Conservation (phyloP, 2,888 invertebrate species). For the Pelosia muscerda region DNA sequence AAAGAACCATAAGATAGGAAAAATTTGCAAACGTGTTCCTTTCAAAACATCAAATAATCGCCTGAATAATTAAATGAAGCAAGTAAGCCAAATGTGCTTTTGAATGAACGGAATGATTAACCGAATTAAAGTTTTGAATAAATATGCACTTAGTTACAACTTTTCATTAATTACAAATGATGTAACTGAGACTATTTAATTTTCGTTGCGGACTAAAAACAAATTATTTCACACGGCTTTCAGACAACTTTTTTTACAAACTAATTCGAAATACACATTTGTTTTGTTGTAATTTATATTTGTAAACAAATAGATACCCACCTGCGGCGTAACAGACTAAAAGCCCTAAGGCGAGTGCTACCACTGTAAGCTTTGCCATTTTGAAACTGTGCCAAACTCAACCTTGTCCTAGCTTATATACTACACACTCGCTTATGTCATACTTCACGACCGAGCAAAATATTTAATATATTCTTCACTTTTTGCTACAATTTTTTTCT, state of each 20-base stretch:
- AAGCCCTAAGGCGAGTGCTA: conserved; percentile 71
- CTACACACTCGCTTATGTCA: conserved; percentile 69
- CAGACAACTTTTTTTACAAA: no score
- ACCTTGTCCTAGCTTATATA: conserved; percentile 63
- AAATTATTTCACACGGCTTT: background rate
- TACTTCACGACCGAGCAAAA: conserved; percentile 55
- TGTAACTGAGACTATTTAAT: background rate
- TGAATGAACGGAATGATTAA: background rate
- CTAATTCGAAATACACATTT: background rate
- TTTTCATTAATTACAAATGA: background rate
- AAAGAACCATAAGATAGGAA: no score
- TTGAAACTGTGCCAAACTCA: conserved; percentile 55
- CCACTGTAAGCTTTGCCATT: conserved; percentile 74
- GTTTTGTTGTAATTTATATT: conserved; percentile 16
- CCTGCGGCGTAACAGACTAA: conserved; percentile 70
- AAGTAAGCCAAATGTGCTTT: background rate
- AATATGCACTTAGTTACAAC: background rate
- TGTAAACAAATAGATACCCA: conserved; percentile 56
- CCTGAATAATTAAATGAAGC: background rate
- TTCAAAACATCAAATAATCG: background rate
- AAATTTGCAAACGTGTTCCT: no score
- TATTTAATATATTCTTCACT: conserved; percentile 69
- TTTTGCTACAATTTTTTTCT: conserved; percentile 65
- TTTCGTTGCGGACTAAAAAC: background rate
- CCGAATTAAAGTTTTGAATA: background rate